Conservation (phyloP, 1,140 invertebrate genomes). For the Mya arenaria region DNA sequence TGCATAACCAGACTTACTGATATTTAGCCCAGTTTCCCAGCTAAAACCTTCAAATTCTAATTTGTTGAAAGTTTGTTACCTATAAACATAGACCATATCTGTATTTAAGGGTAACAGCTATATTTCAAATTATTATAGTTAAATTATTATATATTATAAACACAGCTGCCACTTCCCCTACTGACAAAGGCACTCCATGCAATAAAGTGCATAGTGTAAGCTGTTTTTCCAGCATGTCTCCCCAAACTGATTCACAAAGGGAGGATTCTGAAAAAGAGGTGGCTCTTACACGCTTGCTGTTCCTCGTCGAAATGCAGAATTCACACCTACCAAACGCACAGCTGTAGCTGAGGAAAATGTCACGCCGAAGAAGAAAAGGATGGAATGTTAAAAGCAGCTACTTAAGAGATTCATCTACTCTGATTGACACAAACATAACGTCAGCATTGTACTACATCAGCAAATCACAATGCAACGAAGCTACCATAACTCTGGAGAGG, state of each 20-base stretch:
- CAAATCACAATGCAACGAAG: slow-evolving; percentile 4
- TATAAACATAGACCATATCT: no score
- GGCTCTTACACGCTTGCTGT: slow-evolving; percentile 3
- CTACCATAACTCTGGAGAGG: slow-evolving; percentile 14
- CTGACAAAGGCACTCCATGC: not conserved
- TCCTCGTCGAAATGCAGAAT: not conserved
- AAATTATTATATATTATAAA: no score
- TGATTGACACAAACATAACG: slow-evolving; percentile 1
- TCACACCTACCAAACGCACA: not conserved
- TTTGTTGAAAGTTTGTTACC: no score
- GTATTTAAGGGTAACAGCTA: no score
- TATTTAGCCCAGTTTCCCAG: no score
- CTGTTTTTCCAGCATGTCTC: no score
- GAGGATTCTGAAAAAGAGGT: slow-evolving; percentile 6
- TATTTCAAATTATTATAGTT: no score
- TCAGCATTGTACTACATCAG: slow-evolving; percentile 3
- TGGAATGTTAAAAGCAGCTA: slow-evolving; percentile 3
- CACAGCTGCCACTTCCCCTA: no score
- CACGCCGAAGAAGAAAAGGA: not conserved
- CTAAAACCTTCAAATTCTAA: no score
- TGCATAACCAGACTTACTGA: no score
- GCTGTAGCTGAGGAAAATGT: not conserved
- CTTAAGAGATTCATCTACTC: not conserved
- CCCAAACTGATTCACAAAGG: not conserved
- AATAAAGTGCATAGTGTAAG: slow-evolving; percentile 11